Evolutionary conservation across 2,797 vertebrate genomes (phyloP), one percentile per base, ranked within the genome.

Genomic region (Gila robusta): DNA sequence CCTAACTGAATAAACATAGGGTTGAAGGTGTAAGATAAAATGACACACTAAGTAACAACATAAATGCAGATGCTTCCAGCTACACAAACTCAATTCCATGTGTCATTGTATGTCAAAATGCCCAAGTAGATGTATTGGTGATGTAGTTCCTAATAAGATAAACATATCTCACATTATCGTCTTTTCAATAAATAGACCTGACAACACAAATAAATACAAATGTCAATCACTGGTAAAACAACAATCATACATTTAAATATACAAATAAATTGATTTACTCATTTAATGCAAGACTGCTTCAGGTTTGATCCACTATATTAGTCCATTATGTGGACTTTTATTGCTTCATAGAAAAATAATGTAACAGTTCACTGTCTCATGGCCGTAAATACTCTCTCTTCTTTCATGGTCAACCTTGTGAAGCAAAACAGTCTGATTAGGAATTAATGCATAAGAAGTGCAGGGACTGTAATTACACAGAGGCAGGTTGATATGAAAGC

Each of bases 401-500:
- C 74, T 83, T 83, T 52, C 81, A 62, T 83, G 74, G 74, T 62
- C 86, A 87, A 71, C 73, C 81, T 85, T 85, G 85, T 91, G 92
- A 84, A 89, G 86, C 90, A 88, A 90, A 83, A 88, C 47, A 76
- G 41, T 32, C 49, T 77, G 86, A 90, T 91, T 94, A 93, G 88
- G 79, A 88, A 88, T 82, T 85, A 89, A 87, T 79, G 85, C 86
- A 91, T 91, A 88, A 91, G 91, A 91, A 80, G 80, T 49, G 83
- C 37, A 66, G 86, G 89, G 90, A 84, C 89, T 88, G 72, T 95
- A 93, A 95, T 94, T 94, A 94, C 92, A 92, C 92, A 67, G 92
- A 91, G 89, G 89, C 28, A 72, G 91, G 91, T 88, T 90, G 89
- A 92, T 93, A 92, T 92, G 92, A 95, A 94, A 91, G 93, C 90